A percentile compares a stretch with the other conserved stretches of the same genome.
Conservation (phyloP, 2,113 vertebrate species). For the Ceyx cyanopectus region DNA sequence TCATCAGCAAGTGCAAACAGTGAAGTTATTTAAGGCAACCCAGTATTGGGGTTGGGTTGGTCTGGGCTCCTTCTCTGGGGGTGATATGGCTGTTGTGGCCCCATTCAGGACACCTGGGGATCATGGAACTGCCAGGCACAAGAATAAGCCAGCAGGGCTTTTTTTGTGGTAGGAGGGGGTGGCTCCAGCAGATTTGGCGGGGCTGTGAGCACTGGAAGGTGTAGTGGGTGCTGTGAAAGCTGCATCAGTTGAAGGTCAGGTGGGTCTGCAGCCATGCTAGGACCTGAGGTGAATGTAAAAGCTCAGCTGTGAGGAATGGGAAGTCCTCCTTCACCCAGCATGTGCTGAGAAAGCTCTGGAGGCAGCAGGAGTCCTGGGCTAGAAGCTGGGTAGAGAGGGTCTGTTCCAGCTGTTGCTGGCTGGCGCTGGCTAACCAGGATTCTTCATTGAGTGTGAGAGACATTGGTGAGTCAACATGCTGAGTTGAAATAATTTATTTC, state of each 20-base stretch:
- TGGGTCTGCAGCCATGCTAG: not conserved
- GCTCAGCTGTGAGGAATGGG: not conserved
- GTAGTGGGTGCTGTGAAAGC: not conserved
- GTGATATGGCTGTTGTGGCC: too few relatives aligned
- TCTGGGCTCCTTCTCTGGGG: too few relatives aligned
- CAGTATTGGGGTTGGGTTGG: rapidly evolving
- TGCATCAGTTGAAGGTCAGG: not conserved
- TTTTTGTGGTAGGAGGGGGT: too few relatives aligned
- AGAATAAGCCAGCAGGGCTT: not conserved
- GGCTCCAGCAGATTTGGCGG: not conserved
- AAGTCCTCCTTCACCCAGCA: not conserved
- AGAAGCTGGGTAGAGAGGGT: not conserved
- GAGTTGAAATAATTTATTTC: too few relatives aligned
- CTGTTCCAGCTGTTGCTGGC: not conserved
- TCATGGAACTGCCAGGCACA: rapidly evolving
- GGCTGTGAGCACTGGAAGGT: not conserved
- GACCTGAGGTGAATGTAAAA: not conserved
- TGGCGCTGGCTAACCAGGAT: not conserved
- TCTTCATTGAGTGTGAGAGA: too few relatives aligned
- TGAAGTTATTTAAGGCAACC: not conserved
- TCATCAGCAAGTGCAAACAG: not conserved
- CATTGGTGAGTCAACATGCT: too few relatives aligned
- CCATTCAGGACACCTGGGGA: too few relatives aligned
- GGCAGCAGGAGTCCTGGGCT: not conserved
- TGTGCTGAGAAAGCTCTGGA: not conserved